Conservation (phyloP, 2,113 vertebrate species). For the Dasyurus viverrinus region DNA sequence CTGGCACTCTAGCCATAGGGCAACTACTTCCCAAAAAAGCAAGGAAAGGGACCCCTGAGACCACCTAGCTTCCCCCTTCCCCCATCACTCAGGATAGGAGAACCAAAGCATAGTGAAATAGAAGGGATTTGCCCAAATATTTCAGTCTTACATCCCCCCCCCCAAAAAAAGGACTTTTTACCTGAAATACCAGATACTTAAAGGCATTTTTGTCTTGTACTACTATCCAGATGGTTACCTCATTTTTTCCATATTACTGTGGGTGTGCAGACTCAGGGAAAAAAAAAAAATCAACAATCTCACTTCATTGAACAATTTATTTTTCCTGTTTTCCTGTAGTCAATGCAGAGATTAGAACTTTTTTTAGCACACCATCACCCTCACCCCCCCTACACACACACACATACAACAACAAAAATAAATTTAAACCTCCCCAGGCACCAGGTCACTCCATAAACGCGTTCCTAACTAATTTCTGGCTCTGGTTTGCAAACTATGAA, state of each 20-base stretch:
- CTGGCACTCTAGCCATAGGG: too few relatives aligned
- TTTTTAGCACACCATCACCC: neutral
- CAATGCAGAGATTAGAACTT: slow-evolving; percentile 31
- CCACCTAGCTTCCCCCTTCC: neutral
- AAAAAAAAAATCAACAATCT: slow-evolving; percentile 32
- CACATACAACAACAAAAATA: neutral
- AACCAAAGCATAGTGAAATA: neutral
- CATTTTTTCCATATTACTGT: slow-evolving; percentile 23
- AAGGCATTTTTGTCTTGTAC: slow-evolving; percentile 2
- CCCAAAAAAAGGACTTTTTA: neutral
- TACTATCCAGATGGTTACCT: neutral
- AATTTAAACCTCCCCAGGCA: slow-evolving; percentile 3
- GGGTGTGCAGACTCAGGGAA: slow-evolving; percentile 20
- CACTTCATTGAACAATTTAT: slow-evolving; percentile 19
- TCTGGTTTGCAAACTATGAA: slow-evolving; percentile 31
- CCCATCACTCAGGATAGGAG: neutral
- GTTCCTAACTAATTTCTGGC: slow-evolving; percentile 50
- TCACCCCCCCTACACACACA: too few relatives aligned
- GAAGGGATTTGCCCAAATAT: neutral
- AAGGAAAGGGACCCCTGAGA: neutral
- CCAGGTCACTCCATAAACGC: neutral
- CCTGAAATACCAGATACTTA: slow-evolving; percentile 24
- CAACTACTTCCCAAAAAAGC: too few relatives aligned
- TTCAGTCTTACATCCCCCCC: neutral
- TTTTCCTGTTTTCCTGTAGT: slow-evolving; percentile 6